These are phyloP conservation scores for Nudaria mundana DNA, from an alignment of 2,888 invertebrate genomes.

Conservation along the genomic window DNA sequence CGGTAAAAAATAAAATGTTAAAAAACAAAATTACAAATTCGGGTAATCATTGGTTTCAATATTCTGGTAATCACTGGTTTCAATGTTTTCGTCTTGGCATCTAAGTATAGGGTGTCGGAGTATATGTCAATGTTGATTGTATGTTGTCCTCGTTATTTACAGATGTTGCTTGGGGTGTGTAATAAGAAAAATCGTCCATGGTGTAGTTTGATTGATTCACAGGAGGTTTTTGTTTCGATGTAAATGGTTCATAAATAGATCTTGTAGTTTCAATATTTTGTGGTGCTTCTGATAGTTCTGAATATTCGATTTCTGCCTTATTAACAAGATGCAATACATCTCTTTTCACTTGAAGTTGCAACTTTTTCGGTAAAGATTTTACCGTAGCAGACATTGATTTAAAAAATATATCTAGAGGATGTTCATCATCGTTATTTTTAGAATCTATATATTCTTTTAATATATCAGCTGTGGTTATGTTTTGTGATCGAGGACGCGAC, in stretches of 20 bases:
- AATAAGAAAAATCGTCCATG: too few species aligned
- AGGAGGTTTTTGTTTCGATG: background rate
- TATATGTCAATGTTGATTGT: too few species aligned
- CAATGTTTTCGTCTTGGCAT: too few species aligned
- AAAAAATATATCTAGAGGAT: background rate
- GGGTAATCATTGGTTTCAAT: too few species aligned
- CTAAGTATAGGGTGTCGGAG: too few species aligned
- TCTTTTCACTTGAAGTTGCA: slow-evolving; percentile 1
- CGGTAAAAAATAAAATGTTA: too few species aligned
- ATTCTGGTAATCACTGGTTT: too few species aligned
- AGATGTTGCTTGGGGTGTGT: too few species aligned
- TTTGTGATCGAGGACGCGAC: background rate
- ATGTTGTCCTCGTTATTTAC: too few species aligned
- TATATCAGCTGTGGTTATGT: background rate
- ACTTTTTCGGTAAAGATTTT: background rate
- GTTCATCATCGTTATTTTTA: background rate
- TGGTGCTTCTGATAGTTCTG: background rate
- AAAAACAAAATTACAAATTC: too few species aligned
- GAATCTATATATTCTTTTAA: background rate
- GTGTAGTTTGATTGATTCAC: too few species aligned
- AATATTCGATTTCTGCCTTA: background rate
- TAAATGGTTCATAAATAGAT: background rate
- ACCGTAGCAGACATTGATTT: background rate
- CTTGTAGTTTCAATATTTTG: background rate
- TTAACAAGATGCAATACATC: background rate